Conservation (phyloP, 2,888 invertebrate species). For the Itoplectis maculator region DNA sequence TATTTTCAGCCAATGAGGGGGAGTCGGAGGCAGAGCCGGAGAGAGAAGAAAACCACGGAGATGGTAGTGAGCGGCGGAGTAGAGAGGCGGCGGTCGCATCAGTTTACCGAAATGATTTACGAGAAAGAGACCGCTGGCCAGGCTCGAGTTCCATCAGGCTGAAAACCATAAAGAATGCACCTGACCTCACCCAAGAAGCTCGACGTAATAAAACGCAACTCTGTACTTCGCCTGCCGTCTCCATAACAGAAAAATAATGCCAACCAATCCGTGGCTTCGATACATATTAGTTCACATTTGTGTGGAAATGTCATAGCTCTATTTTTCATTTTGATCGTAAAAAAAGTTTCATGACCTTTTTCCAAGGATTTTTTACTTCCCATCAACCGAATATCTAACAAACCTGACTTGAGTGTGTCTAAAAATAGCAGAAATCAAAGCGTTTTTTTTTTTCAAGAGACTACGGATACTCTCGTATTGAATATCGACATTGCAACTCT, state of each 20-base stretch:
- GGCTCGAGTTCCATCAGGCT: constrained; percentile 38
- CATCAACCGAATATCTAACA: neutral
- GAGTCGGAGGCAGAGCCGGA: neutral
- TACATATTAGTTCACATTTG: neutral
- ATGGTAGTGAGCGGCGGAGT: neutral
- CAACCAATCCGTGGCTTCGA: neutral
- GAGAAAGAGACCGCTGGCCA: constrained; percentile 38
- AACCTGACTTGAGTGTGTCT: neutral
- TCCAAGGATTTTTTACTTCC: neutral
- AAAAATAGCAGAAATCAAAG: neutral
- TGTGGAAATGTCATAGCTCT: neutral
- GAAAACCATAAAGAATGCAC: constrained; percentile 57
- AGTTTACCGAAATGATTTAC: constrained; percentile 59
- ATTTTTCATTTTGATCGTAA: neutral
- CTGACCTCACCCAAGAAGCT: constrained; percentile 56
- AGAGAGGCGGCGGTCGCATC: constrained; percentile 36
- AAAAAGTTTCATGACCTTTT: neutral
- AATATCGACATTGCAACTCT: neutral
- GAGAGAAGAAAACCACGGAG: constrained; percentile 5
- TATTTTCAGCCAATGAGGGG: neutral
- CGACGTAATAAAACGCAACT: constrained; percentile 15
- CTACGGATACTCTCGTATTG: neutral
- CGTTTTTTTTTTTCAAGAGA: neutral
- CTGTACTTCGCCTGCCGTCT: constrained; percentile 28
- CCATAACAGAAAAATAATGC: constrained; percentile 1